A percentile compares a stretch with the other conserved stretches of the same genome.
Conservation (phyloP, 1,140 invertebrate genomes). For the Pseudobourletiella spinata region DNA sequence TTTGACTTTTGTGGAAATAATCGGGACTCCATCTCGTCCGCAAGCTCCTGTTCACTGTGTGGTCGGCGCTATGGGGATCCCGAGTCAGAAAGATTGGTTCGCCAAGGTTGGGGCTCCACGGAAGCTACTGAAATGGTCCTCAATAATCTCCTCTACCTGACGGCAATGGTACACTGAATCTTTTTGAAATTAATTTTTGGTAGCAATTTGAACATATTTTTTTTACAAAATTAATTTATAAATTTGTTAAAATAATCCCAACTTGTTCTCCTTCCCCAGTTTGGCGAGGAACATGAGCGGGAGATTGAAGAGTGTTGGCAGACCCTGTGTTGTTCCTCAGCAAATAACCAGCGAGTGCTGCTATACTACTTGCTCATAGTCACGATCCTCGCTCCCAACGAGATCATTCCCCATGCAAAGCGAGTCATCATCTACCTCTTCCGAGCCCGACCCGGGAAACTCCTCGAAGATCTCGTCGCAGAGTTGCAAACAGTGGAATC, state of each 20-base stretch:
- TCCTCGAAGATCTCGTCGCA: constrained; percentile 93
- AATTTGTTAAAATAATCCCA: no score
- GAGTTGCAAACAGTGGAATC: constrained; percentile 95
- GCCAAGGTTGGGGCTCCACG: constrained; percentile 91
- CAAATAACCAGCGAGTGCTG: constrained; percentile 93
- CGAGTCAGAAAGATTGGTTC: constrained; percentile 48
- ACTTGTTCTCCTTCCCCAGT: constrained; percentile 60
- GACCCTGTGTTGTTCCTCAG: constrained; percentile 88
- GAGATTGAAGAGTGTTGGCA: constrained; percentile 95
- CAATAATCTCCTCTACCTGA: constrained; percentile 97
- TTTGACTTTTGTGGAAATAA: constrained; percentile 6
- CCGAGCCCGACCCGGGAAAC: constrained; percentile 73
- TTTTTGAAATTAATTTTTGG: constrained; percentile 24
- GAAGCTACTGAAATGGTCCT: constrained; percentile 99
- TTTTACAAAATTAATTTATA: no score
- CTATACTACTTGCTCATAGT: constrained; percentile 95
- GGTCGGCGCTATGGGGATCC: constrained; percentile 39
- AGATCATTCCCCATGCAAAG: constrained; percentile 84
- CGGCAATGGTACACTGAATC: constrained; percentile 90
- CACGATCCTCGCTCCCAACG: constrained; percentile 86
- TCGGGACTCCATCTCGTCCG: constrained; percentile 13
- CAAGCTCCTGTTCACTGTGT: constrained; percentile 31
- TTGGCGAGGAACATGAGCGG: constrained; percentile 87
- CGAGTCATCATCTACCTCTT: constrained; percentile 87
- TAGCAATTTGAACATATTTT: constrained; percentile 4